These are phyloP conservation scores for Micrasema minimum DNA, from an alignment of 1,140 invertebrate genomes.

Conservation along the genomic window DNA sequence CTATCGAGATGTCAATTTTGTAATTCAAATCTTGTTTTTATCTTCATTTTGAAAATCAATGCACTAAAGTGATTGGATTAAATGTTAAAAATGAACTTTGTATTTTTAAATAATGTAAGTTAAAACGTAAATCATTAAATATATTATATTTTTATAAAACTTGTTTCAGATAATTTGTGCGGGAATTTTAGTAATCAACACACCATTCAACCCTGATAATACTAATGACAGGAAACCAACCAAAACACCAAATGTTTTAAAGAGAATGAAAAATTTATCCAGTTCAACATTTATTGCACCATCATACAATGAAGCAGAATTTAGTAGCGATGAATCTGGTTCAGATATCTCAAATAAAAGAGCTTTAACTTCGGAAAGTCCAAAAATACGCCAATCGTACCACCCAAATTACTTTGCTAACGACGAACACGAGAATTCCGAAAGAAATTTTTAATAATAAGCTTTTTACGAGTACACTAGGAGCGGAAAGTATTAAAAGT, in stretches of 20 bases:
- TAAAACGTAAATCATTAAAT: too few relatives aligned
- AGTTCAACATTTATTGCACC: constrained; percentile 22
- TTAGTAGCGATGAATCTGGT: constrained; percentile 39
- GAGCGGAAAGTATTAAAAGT: constrained; percentile 18
- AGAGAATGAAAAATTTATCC: constrained; percentile 43
- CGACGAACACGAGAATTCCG: not conserved
- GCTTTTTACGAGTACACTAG: not conserved
- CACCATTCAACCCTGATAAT: constrained; percentile 18
- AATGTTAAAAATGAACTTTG: too few relatives aligned
- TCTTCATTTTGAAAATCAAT: too few relatives aligned
- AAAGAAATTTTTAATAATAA: not conserved
- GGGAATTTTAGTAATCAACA: constrained; percentile 23
- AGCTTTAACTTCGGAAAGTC: constrained; percentile 19
- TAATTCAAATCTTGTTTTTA: too few relatives aligned
- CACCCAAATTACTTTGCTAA: constrained; percentile 6
- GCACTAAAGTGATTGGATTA: too few relatives aligned
- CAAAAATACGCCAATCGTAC: constrained; percentile 2
- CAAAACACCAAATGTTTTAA: constrained; percentile 1
- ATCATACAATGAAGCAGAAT: constrained; percentile 8
- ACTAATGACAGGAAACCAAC: constrained; percentile 10
- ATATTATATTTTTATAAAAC: too few relatives aligned
- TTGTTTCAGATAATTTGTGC: constrained; percentile 28
- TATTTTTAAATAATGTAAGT: too few relatives aligned
- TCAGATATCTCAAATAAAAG: constrained; percentile 8
- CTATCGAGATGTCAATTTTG: too few relatives aligned